phyloP scores from a whole-genome alignment of 1,140 invertebrate genomes.

The Sweltsa coloradensis region DNA sequence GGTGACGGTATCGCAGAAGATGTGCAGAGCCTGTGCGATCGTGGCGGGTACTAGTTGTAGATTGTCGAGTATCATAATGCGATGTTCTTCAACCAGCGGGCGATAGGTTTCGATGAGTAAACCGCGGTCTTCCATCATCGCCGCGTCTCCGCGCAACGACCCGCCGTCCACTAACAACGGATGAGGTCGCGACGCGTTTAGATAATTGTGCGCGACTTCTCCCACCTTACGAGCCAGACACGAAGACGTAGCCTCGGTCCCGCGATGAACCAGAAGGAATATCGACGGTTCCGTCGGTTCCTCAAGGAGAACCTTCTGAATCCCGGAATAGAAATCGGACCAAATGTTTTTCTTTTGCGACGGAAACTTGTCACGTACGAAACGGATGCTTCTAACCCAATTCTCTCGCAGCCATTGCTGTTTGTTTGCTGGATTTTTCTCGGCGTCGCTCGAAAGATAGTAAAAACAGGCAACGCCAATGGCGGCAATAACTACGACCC shows the following conservation, averaged over 20 bases:
- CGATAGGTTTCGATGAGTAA: slow-evolving; percentile 30
- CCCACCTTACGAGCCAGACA: slow-evolving; percentile 2
- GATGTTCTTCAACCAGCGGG: slow-evolving; percentile 17
- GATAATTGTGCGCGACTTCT: not conserved
- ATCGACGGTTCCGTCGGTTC: not conserved
- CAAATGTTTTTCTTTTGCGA: slow-evolving; percentile 1
- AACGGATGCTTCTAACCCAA: too few relatives aligned
- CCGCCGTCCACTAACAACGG: not conserved
- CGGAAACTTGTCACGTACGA: not conserved
- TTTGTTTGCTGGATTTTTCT: too few relatives aligned
- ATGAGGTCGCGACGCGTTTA: not conserved
- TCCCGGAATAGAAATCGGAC: not conserved
- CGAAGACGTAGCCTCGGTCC: not conserved
- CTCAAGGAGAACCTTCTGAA: not conserved
- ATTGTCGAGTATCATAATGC: slow-evolving; percentile 32
- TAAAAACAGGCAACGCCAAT: too few relatives aligned
- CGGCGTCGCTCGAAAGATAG: too few relatives aligned
- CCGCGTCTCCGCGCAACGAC: not conserved
- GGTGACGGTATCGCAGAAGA: slow-evolving; percentile 37
- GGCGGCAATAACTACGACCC: too few relatives aligned
- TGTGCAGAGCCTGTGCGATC: slow-evolving; percentile 38
- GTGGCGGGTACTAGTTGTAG: slow-evolving; percentile 30
- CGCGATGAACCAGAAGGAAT: slow-evolving; percentile 4
- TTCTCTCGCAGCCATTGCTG: too few relatives aligned
- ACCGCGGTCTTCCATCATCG: slow-evolving; percentile 25